These are phyloP conservation scores for Falco naumanni DNA, from an alignment of 2,797 vertebrate genomes.

Conservation along the genomic window DNA sequence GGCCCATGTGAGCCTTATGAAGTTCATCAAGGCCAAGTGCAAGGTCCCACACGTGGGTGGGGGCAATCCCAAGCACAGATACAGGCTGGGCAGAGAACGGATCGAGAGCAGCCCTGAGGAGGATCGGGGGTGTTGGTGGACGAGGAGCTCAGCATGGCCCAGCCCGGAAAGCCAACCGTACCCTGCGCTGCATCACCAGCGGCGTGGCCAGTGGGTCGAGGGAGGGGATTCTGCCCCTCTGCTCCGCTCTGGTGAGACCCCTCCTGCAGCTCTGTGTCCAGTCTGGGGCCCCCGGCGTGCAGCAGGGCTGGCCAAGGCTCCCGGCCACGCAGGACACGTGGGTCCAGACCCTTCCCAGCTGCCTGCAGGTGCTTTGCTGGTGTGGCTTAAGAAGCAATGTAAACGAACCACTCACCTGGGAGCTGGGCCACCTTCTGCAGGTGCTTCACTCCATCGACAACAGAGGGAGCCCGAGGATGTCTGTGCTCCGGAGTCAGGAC, in stretches of 20 bases:
- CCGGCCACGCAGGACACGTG: rapidly evolving
- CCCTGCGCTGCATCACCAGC: not conserved
- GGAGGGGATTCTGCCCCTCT: not conserved
- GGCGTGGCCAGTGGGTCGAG: rapidly evolving
- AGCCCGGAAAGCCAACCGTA: not conserved
- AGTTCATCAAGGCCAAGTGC: not conserved
- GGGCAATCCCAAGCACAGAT: not conserved
- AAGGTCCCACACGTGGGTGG: not conserved
- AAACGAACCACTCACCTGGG: not conserved
- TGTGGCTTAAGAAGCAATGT: not conserved
- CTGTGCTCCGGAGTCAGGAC: not conserved
- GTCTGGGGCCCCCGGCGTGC: not conserved
- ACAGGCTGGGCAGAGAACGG: not conserved
- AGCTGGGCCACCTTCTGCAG: slow-evolving; percentile 8
- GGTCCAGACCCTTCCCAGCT: not conserved
- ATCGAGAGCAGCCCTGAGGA: not conserved
- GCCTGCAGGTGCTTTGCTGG: not conserved
- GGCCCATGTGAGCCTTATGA: not conserved
- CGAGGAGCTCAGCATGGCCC: too few relatives aligned
- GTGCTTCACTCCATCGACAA: slow-evolving; percentile 17
- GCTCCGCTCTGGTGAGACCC: not conserved
- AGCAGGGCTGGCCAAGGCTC: rapidly evolving
- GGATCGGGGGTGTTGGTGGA: not conserved
- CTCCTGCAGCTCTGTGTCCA: not conserved
- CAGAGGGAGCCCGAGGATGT: slow-evolving; percentile 64